Conservation (phyloP, 2,888 invertebrate genomes). For the Drosophila pseudotalamancana region DNA sequence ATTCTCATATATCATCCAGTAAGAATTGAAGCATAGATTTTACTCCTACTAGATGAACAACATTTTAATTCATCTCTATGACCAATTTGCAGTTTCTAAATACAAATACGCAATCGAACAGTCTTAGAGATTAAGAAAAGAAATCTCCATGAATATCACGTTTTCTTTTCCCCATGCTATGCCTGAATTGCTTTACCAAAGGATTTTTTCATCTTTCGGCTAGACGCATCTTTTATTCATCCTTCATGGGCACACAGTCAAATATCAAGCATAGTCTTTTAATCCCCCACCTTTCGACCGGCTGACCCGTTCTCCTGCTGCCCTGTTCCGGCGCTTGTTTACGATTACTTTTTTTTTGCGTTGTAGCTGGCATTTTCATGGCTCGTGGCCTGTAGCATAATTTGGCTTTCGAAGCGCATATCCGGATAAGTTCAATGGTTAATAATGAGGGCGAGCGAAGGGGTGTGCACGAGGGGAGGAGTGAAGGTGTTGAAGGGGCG, state of each 20-base stretch:
- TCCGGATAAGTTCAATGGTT: constrained; percentile 49
- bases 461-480: not conserved
- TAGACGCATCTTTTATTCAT: too few relatives aligned
- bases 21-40: too few relatives aligned
- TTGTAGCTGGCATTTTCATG: constrained; percentile 50
- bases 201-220: not conserved
- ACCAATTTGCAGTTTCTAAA: not conserved
- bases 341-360: constrained; percentile 45
- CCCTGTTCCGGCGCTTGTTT: constrained; percentile 27
- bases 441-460: constrained; percentile 1
- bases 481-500: not conserved
- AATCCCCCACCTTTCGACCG: too few relatives aligned
- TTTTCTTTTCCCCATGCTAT: too few relatives aligned
- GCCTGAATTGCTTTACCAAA: too few relatives aligned
- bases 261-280: not conserved
- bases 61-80: not conserved
- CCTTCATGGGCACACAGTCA: not conserved
- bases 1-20: too few relatives aligned
- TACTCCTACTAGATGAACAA: too few relatives aligned
- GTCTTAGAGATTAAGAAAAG: too few relatives aligned
- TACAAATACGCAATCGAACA: too few relatives aligned
- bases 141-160: too few relatives aligned
- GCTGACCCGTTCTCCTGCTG: not conserved
- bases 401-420: constrained; percentile 67
- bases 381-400: constrained; percentile 49